Conservation (phyloP, 2,113 vertebrate genomes). For the Cervus canadensis region DNA sequence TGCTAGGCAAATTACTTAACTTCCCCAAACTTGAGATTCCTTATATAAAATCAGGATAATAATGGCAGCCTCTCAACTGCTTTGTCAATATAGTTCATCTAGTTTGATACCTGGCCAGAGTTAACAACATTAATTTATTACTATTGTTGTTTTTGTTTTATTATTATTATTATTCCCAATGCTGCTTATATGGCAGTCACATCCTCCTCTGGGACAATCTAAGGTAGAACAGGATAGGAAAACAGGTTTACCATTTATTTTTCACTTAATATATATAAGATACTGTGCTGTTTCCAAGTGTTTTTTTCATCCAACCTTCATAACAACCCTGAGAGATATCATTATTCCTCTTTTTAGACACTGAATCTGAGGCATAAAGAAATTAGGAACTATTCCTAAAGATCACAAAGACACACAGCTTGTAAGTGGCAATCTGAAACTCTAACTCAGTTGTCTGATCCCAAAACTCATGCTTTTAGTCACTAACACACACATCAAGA, state of each 20-base stretch:
- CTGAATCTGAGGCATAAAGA: neutral
- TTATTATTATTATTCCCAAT: neutral
- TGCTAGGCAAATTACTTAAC: neutral
- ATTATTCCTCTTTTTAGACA: neutral
- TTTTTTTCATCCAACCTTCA: neutral
- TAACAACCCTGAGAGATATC: neutral
- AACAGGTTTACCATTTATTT: neutral
- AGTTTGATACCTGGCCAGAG: neutral
- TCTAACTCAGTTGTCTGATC: neutral
- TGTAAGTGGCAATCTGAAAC: neutral
- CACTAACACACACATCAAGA: neutral
- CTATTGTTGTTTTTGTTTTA: neutral
- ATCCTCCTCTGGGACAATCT: neutral
- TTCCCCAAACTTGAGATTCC: neutral
- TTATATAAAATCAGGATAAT: neutral
- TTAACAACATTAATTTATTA: neutral
- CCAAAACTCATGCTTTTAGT: neutral
- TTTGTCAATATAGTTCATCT: neutral
- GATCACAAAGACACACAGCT: neutral
- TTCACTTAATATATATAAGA: neutral
- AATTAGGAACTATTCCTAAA: neutral
- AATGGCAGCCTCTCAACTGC: neutral
- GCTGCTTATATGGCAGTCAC: neutral
- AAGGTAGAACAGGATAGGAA: neutral
- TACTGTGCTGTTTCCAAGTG: neutral